Base-by-base conservation (phyloP, 1,140 invertebrate genomes). In the Drosophila trapezifrons region DNA sequence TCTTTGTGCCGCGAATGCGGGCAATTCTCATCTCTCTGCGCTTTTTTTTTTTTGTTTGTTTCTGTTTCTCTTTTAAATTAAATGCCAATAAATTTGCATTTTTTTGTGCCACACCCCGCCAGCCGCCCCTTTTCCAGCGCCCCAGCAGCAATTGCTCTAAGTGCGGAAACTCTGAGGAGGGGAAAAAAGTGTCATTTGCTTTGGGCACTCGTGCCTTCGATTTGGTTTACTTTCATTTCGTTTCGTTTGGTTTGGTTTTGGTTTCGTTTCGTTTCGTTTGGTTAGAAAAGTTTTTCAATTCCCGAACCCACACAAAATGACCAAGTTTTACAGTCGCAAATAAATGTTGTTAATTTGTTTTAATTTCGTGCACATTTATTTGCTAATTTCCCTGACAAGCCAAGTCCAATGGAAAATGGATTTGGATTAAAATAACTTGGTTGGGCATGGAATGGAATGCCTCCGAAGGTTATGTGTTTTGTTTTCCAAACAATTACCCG, bases 281-380 rank as follows among this genome's bases (percentile, higher is more conserved):
- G 29, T 56, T 17, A 32, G 35, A 77, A 77, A 86, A 86, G 65
- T 86, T 86, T 86, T 86, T 86, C 83, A 86, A 86, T 86, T 83
- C 63, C 66, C 78, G 35, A 59, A 76, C 54, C 64, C 72, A 65
- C 64, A 73, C 54, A 62, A 76, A 84, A 76, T 86, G 78, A 47
- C 78, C 78, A 86, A 85, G 69, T 86, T 86, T 86, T 63, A 82
- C 76, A 78, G 78, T 76, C 74, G 66, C 70, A 83, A 86, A 82
- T 87, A 86, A 86, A 86, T 82, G 82, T 86, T 86, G 83, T 87
- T 86, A 86, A 86, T 86, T 86, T 82, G 82, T 87, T 87, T 86
- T 87, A 77, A 82, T 86, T 79, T 76, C 83, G 57, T 27, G 63
- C 62, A 72, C 74, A 81, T 81, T 81, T 77, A 80, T 76, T 80